phyloP scores from a whole-genome alignment of 35 echinoderm and acorn worm genomes.

The Ophioderma brevispina region DNA sequence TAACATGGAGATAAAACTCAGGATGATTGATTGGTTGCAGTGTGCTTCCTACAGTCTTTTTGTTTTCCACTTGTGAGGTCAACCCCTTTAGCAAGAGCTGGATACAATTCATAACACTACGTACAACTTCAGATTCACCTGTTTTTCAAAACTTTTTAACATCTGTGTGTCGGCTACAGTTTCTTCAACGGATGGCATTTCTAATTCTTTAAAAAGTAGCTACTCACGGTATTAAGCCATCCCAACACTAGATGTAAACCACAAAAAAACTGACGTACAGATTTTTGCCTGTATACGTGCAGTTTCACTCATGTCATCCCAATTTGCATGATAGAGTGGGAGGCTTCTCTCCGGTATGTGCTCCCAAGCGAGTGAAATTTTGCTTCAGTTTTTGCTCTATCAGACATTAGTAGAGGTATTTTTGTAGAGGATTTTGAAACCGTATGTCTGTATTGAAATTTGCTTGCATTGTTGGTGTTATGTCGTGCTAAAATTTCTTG shows the following conservation, averaged over 20 bases:
- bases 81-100: constrained; percentile 15
- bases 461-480: constrained; percentile 12
- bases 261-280: constrained; percentile 23
- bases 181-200: background rate
- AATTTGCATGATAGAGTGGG: background rate
- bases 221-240: constrained; percentile 3
- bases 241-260: constrained; percentile 17
- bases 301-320: background rate
- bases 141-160: background rate
- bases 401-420: constrained; percentile 3
- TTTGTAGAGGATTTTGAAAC: constrained; percentile 25
- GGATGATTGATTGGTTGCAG: background rate
- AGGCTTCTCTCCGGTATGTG: background rate
- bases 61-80: constrained; percentile 28
- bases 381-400: constrained; percentile 12
- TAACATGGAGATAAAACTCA: background rate
- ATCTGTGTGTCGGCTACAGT: background rate
- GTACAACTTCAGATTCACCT: background rate
- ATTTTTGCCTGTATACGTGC: background rate
- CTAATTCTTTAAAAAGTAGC: background rate
- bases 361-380: background rate
- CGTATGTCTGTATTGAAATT: background rate
- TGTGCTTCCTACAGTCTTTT: background rate
- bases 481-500: constrained; percentile 34
- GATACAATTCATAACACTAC: constrained; percentile 9